These are phyloP conservation scores for Aphidius ervi DNA, from an alignment of 1,140 invertebrate species.

Conservation along the genomic window DNA sequence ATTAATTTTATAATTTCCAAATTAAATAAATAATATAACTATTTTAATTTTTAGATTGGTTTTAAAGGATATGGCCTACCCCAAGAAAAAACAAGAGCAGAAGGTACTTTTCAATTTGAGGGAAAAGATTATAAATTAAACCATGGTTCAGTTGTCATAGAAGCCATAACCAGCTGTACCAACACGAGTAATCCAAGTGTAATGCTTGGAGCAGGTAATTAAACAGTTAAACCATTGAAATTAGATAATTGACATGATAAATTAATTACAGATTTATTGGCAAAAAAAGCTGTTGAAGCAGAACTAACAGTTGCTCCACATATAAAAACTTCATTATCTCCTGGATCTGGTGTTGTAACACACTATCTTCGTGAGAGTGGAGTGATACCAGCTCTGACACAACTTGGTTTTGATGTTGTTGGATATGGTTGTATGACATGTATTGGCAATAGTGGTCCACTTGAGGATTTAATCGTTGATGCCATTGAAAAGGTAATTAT, in stretches of 20 bases:
- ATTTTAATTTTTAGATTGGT: constrained; percentile 64
- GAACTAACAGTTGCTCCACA: constrained; percentile 87
- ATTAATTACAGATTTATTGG: constrained; percentile 69
- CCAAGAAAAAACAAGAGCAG: constrained; percentile 61
- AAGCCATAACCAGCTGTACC: constrained; percentile 96
- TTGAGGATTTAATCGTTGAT: constrained; percentile 85
- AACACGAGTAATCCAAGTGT: constrained; percentile 98
- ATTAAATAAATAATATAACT: background rate
- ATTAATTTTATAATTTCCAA: background rate
- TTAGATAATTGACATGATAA: too few relatives aligned
- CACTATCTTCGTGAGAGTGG: constrained; percentile 90
- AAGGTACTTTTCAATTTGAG: constrained; percentile 75
- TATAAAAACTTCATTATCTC: constrained; percentile 94
- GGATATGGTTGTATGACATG: constrained; percentile 99
- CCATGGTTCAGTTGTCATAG: constrained; percentile 96
- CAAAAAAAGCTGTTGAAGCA: constrained; percentile 90
- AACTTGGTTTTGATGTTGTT: constrained; percentile 89
- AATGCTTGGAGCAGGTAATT: constrained; percentile 84
- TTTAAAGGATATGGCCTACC: constrained; percentile 92
- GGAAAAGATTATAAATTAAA: constrained; percentile 77
- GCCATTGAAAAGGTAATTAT: constrained; percentile 85
- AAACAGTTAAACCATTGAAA: background rate
- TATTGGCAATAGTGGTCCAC: constrained; percentile 94
- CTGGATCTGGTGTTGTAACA: constrained; percentile 95
- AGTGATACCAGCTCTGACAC: constrained; percentile 79